Conservation (phyloP, 2,888 invertebrate genomes). For the Crematogaster levior region DNA sequence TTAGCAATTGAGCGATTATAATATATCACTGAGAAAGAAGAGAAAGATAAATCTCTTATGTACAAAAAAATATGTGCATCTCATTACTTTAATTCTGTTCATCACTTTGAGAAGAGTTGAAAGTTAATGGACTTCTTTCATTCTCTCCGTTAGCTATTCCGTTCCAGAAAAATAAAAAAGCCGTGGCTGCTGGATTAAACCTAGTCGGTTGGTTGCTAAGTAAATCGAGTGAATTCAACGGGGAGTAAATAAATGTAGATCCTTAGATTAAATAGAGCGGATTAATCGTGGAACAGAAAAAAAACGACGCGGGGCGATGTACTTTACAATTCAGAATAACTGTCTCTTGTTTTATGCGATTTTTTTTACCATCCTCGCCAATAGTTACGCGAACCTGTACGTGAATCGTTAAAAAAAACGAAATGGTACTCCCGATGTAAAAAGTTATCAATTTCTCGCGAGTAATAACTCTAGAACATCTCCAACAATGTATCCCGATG, state of each 20-base stretch:
- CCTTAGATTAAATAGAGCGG: constrained; percentile 31
- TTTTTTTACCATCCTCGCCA: not conserved
- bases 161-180: not conserved
- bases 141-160: not conserved
- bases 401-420: constrained; percentile 25
- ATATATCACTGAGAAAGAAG: not conserved
- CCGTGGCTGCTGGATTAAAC: constrained; percentile 17
- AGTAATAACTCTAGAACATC: constrained; percentile 18
- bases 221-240: constrained; percentile 37
- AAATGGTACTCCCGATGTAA: not conserved
- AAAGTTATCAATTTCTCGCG: constrained; percentile 32
- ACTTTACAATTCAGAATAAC: constrained; percentile 9
- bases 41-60: not conserved
- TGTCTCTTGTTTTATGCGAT: not conserved
- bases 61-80: not conserved
- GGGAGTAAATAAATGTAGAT: constrained; percentile 24
- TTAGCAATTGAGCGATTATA: not conserved
- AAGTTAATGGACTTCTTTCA: constrained; percentile 7
- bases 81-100: not conserved
- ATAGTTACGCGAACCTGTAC: not conserved
- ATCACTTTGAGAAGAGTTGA: not conserved
- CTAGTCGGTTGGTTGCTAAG: constrained; percentile 16
- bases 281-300: constrained; percentile 22
- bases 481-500: not conserved
- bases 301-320: constrained; percentile 8